Percentiles rank a stretch among this genome's conserved stretches.
Evolutionary conservation across 2,797 vertebrate genomes (phyloP).

Genomic region (Tamandua tetradactyla): DNA sequence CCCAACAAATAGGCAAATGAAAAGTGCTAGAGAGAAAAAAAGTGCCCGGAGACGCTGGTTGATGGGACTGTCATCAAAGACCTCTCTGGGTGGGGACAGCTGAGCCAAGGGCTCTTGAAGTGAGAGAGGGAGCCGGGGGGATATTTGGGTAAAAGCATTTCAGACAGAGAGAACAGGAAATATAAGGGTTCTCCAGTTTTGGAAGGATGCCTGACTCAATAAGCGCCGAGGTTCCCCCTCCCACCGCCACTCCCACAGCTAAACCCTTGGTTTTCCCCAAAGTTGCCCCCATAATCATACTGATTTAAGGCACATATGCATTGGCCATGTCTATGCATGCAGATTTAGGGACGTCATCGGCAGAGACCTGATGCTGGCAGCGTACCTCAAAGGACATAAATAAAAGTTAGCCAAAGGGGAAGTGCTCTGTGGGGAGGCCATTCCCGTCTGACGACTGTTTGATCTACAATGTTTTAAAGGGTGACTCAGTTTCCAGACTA

Average conservation of each 20-base stretch:
- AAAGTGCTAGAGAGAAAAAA: background rate
- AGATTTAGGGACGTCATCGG: background rate
- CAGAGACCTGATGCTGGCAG: background rate
- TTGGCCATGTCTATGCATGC: background rate
- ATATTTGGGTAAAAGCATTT: background rate
- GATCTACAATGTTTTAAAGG: constrained; percentile 34
- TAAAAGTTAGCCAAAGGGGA: background rate
- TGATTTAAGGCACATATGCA: background rate
- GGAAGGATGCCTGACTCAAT: background rate
- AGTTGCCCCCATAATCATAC: no score
- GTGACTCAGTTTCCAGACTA: constrained; percentile 33
- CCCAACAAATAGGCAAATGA: background rate
- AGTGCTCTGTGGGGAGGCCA: constrained; percentile 4
- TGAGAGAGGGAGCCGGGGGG: background rate
- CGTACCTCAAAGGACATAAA: background rate
- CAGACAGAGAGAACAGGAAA: background rate
- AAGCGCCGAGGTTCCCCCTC: background rate
- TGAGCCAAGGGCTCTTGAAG: background rate
- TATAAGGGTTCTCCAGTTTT: no score
- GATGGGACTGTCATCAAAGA: no score
- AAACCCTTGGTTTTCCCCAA: background rate
- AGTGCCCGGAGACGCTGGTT: background rate
- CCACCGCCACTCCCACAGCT: background rate
- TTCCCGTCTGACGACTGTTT: background rate
- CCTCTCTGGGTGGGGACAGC: background rate